Percentiles rank a stretch among this genome's conserved stretches.
phyloP scores from a whole-genome alignment of 2,113 vertebrate genomes.

The Cebidichthys violaceus region DNA sequence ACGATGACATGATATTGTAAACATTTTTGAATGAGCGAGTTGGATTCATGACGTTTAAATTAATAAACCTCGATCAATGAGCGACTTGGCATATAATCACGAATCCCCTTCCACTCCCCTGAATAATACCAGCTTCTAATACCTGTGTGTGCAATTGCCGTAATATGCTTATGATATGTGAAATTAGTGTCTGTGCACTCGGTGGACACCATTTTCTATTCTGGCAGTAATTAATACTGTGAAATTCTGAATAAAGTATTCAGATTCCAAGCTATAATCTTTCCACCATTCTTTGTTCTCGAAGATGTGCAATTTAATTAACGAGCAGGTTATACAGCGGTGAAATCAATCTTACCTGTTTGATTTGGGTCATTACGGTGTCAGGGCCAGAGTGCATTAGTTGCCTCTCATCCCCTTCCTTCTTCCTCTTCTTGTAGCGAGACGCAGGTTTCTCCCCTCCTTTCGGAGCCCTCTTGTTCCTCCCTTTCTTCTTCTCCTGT shows the following conservation, averaged over 20 bases:
- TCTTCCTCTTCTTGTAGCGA: constrained; percentile 95
- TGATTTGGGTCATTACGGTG: constrained; percentile 89
- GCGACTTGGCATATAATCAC: constrained; percentile 25
- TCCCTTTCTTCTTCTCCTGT: constrained; percentile 92
- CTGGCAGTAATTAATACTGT: constrained; percentile 24
- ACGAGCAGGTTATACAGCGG: background rate
- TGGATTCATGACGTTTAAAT: constrained; percentile 16
- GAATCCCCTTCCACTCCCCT: constrained; percentile 14
- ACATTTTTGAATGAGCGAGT: background rate
- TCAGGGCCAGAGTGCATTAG: constrained; percentile 85
- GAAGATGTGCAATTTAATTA: background rate
- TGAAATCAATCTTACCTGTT: constrained; percentile 85
- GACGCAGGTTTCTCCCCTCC: constrained; percentile 90
- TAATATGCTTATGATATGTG: constrained; percentile 37
- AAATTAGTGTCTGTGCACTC: constrained; percentile 22
- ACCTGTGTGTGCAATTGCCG: constrained; percentile 35
- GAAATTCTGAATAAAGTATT: constrained; percentile 10
- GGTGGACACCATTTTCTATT: background rate
- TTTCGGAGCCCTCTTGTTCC: constrained; percentile 90
- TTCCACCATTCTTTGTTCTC: background rate
- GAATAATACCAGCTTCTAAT: constrained; percentile 44
- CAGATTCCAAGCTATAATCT: constrained; percentile 8
- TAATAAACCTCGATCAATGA: constrained; percentile 23
- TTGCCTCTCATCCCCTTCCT: constrained; percentile 93
- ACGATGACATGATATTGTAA: background rate